Percentiles rank a stretch among this genome's conserved stretches.
Evolutionary conservation across 2,113 vertebrate genomes (phyloP).

Genomic region (Boleophthalmus pectinirostris): DNA sequence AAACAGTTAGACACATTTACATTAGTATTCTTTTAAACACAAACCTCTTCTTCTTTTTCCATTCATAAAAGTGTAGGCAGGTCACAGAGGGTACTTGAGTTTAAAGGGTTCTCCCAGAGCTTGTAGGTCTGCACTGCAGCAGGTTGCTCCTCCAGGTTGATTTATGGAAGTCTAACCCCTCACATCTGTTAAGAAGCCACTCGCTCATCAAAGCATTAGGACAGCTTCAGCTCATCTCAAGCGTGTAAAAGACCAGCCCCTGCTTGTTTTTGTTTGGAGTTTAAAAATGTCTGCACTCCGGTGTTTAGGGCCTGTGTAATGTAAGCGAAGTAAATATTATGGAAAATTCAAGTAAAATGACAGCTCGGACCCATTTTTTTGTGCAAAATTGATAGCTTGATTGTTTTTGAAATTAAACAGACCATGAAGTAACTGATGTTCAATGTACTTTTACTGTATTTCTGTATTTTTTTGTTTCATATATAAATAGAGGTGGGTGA

Average conservation of each 20-base stretch:
- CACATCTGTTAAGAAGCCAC: slow-evolving; percentile 52
- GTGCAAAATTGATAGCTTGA: not conserved
- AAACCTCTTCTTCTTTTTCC: slow-evolving; percentile 42
- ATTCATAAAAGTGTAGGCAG: slow-evolving; percentile 37
- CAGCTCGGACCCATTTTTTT: not conserved
- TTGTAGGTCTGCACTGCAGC: slow-evolving; percentile 18
- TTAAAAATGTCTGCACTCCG: not conserved
- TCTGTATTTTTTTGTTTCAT: not conserved
- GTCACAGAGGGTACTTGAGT: slow-evolving; percentile 33
- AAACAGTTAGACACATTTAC: slow-evolving; percentile 5
- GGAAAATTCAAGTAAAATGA: not conserved
- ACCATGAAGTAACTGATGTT: not conserved
- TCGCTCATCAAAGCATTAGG: slow-evolving; percentile 35
- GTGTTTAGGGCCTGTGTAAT: not conserved
- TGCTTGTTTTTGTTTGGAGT: not conserved
- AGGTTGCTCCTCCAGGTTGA: slow-evolving; percentile 31
- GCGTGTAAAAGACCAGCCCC: slow-evolving; percentile 20
- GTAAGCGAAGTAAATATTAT: not conserved
- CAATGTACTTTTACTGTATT: not conserved
- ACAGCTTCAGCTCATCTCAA: slow-evolving; percentile 4
- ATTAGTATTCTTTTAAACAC: slow-evolving; percentile 19
- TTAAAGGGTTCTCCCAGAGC: slow-evolving; percentile 43
- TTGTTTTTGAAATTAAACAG: not conserved
- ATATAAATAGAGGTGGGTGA: too few species aligned
- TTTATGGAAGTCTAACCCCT: slow-evolving; percentile 49